A percentile compares a stretch with the other conserved stretches of the same genome.
Conservation (phyloP, 2,797 vertebrate species). For the Columba guinea region DNA sequence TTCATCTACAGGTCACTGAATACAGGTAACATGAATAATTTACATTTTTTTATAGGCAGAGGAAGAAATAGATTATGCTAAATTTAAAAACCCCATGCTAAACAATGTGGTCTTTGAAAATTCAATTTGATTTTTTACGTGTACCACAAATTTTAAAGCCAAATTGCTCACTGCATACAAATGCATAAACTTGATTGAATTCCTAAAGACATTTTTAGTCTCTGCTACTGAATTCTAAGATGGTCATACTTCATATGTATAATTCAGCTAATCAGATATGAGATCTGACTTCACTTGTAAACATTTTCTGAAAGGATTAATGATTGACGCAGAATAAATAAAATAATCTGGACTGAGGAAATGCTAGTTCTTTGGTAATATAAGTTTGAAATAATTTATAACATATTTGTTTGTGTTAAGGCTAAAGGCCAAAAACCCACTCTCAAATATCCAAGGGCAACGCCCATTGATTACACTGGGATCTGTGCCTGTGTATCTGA, state of each 20-base stretch:
- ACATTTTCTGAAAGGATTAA: background rate
- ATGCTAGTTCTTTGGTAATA: background rate
- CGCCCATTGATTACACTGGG: background rate
- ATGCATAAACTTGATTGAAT: slow-evolving; percentile 38
- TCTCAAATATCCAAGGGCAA: background rate
- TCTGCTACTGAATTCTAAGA: background rate
- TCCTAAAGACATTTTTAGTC: slow-evolving; percentile 3
- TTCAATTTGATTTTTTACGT: slow-evolving; percentile 27
- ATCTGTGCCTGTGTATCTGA: background rate
- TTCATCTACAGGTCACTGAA: slow-evolving; percentile 61
- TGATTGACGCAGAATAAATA: background rate
- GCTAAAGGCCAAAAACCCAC: background rate
- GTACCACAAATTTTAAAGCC: slow-evolving; percentile 36
- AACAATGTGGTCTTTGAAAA: slow-evolving; percentile 65
- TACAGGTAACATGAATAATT: slow-evolving; percentile 66
- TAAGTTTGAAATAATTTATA: background rate
- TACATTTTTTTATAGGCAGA: background rate
- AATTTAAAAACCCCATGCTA: slow-evolving; percentile 20
- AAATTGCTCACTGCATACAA: slow-evolving; percentile 21
- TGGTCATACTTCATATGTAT: too few species aligned
- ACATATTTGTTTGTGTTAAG: background rate
- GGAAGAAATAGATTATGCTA: slow-evolving; percentile 21
- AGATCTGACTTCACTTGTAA: background rate
- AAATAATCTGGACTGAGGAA: background rate
- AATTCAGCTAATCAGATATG: background rate